Percentiles rank a stretch among this genome's conserved stretches.
These are phyloP conservation scores for Mus musculus DNA, from an alignment of 2,113 vertebrate species.

Conservation along the genomic window GRCm39 chr3:63608001-63608500, in stretches of 20 bases:
- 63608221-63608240: not conserved
- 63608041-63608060: conserved; percentile 18
- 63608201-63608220: not conserved
- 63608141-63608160: conserved; percentile 38
- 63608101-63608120: not conserved
- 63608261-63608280: not conserved
- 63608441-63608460: not conserved
- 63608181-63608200: not conserved
- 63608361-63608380: not conserved
- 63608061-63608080: not conserved
- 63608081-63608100: not conserved
- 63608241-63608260: not conserved
- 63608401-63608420: conserved; percentile 26
- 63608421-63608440: not conserved
- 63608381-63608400: not conserved
- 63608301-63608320: not conserved
- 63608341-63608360: conserved; percentile 5
- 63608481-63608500: not conserved
- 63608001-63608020: not conserved
- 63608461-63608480: not conserved
- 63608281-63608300: conserved; percentile 26
- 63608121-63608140: not conserved
- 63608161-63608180: conserved; percentile 1
- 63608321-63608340: conserved; percentile 47
- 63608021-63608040: not conserved